Base-by-base conservation (phyloP, 2,888 invertebrate species). In the Nasonia oneida region DNA sequence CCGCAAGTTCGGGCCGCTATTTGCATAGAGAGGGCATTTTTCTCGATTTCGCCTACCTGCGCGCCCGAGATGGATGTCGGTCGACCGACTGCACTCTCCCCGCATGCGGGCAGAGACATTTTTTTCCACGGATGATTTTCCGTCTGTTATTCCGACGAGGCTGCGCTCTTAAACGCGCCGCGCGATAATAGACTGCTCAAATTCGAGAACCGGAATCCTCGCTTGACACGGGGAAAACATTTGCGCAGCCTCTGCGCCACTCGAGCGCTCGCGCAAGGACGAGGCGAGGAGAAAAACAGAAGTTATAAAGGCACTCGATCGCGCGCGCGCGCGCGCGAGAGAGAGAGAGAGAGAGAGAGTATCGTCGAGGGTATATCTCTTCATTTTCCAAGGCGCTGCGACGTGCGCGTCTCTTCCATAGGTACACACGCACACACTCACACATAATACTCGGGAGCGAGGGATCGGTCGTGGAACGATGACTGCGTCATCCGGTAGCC, bases 361-460 rank as follows among this genome's bases (percentile, higher is more conserved):
- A 39, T 47, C 42, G 15, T 50, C 3, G 15, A 61, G 23, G 71
- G 87, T n/a, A 23, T 10, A 90, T 89, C 88, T 90, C 90, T 90
- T 89, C 87, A 89, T 90, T 90, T 88, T 89, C 87, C 87, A 84
- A 75, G 87, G 50, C 76, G 83, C 85, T 87, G 84, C 84, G 83
- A 29, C 29, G 29, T 80, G 77, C 3, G 71, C 3, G 47, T 39
- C 57, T 12, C n/a, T 61, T 6, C 42, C 6, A 6, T 6, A 29
- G 6, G 15, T 53, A 53, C 10, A 53, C 15, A 12, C 10, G 10
- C 10, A 53, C 3, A 10, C 10, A 53, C 3, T 10, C 10, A 53
- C 15, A 0, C 10, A 53, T 57, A n/a, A 15, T 57, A 70, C 15
- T 10, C 67, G 29, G 18, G 61, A 15, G 33, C 12, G 70, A 29